Base-by-base conservation (phyloP, 2,888 invertebrate genomes). In the Buathra laborator region DNA sequence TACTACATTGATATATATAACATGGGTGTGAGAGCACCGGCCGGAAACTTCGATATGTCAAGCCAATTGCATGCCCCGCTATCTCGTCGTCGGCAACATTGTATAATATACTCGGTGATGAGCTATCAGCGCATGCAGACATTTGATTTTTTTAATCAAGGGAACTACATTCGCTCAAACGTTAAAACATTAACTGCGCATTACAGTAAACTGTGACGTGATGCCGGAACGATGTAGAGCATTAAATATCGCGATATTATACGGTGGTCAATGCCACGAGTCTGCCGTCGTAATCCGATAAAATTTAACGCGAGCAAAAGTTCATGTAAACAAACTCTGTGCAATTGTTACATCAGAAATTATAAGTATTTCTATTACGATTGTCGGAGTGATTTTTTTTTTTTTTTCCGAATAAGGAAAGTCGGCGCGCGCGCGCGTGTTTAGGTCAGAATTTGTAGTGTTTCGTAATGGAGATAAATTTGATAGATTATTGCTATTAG, bases 241-340 rank as follows among this genome's bases (percentile, higher is more conserved):
- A 46, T 64, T 71, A 71, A 66, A 71, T 71, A 64, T n/a, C 24
- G 43, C 29, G 19, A n/a, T 29, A 16, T 32, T 37, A 14, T 51
- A 53, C 32, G 5, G 12, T 3, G 48, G 53, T 71, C n/a, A 71
- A 77, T 66, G 37, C 71, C 81, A 64, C 19, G 12, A 56, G 46
- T 43, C 19, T 37, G 53, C 71, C 56, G 71, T 48, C 76, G 66
- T 82, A 46, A 82, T 71, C 56, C 76, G 53, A 70, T 81, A 81
- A 70, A 53, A 24, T 16, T 62, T 32, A n/a, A 37, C 6, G n/a
- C 37, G 43, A 16, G 32, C 16, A 62, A 37, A 44, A 32, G 56
- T 66, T 62, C 62, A 46, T 16, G 12, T 43, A 9, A 16, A 24
- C 14, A 56, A 44, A 37, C 37, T 37, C 59, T 32, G 24, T 43